phyloP scores from a whole-genome alignment of 92 coral and sea anemone genomes.

The Siderastrea siderea region DNA sequence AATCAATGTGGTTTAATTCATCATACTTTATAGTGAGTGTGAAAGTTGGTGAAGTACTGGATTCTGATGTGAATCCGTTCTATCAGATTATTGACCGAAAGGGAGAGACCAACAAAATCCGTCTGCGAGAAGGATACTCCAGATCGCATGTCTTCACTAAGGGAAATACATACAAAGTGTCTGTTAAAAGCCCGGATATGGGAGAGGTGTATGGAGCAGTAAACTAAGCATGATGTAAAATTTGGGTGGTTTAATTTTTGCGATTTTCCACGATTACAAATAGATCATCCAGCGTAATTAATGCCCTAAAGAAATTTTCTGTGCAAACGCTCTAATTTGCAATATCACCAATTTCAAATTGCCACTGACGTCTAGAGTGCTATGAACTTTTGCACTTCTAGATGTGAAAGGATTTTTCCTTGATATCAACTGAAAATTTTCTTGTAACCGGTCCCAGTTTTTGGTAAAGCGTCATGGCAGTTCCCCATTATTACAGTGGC shows the following conservation, averaged over 20 bases:
- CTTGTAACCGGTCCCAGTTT: no score
- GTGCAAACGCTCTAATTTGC: no score
- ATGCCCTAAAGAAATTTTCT: no score
- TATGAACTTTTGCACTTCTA: no score
- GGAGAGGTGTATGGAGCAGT: slow-evolving; percentile 55
- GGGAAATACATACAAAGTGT: slow-evolving; percentile 84
- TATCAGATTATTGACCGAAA: slow-evolving; percentile 80
- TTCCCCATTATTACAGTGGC: no score
- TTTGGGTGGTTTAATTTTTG: neutral
- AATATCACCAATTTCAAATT: no score
- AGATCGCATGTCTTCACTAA: slow-evolving; percentile 76
- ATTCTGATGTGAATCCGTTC: slow-evolving; percentile 85
- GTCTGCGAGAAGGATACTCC: slow-evolving; percentile 89
- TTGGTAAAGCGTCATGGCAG: no score
- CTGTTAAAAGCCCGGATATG: slow-evolving; percentile 82
- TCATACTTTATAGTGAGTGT: slow-evolving; percentile 51
- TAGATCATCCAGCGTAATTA: neutral
- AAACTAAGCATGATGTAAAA: neutral
- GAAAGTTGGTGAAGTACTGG: slow-evolving; percentile 84
- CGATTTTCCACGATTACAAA: neutral
- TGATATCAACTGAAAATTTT: no score
- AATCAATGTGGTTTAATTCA: neutral
- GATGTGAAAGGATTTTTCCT: no score
- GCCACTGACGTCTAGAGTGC: no score
- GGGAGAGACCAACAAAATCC: slow-evolving; percentile 85